Percentiles rank a stretch among this genome's conserved stretches.
Evolutionary conservation across 2,797 vertebrate genomes (phyloP).

Genomic region (Alexandromys oeconomus): DNA sequence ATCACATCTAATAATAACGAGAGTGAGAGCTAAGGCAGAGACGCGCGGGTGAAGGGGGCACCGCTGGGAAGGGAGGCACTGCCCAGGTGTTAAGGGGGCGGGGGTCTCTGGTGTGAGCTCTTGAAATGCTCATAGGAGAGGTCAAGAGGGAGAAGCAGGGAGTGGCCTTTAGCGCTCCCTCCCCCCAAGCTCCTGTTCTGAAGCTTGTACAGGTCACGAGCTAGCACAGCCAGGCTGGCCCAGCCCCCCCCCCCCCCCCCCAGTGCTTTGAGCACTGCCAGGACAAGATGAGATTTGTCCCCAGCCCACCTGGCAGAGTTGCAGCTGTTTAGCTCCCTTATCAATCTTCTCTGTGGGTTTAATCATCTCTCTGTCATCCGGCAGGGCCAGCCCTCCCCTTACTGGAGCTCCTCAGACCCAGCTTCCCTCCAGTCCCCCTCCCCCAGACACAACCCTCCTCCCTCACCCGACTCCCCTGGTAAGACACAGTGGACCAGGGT

Average conservation of each 20-base stretch:
- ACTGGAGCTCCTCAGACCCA: neutral
- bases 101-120: neutral
- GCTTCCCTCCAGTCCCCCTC: conserved; percentile 45
- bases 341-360: conserved; percentile 85
- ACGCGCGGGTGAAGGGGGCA: conserved; percentile 72
- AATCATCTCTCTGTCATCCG: conserved; percentile 84
- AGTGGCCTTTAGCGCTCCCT: neutral
- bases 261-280: conserved; percentile 62
- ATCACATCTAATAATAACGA: conserved; percentile 84
- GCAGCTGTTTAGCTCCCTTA: conserved; percentile 82
- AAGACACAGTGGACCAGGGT: conserved; percentile 33
- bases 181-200: neutral
- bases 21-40: conserved; percentile 76
- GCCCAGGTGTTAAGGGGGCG: conserved; percentile 53
- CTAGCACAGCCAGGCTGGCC: conserved; percentile 69
- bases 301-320: conserved; percentile 81
- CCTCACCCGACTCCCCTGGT: conserved; percentile 25
- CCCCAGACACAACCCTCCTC: conserved; percentile 35
- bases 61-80: conserved; percentile 32
- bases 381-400: conserved; percentile 80
- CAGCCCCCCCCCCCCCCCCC: conserved; percentile 75
- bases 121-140: neutral
- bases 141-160: conserved; percentile 25
- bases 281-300: conserved; percentile 83
- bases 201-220: conserved; percentile 66